Percentiles rank a stretch among this genome's conserved stretches.
Evolutionary conservation across 2,797 vertebrate genomes (phyloP).

Genomic region (Podarcis siculus): DNA sequence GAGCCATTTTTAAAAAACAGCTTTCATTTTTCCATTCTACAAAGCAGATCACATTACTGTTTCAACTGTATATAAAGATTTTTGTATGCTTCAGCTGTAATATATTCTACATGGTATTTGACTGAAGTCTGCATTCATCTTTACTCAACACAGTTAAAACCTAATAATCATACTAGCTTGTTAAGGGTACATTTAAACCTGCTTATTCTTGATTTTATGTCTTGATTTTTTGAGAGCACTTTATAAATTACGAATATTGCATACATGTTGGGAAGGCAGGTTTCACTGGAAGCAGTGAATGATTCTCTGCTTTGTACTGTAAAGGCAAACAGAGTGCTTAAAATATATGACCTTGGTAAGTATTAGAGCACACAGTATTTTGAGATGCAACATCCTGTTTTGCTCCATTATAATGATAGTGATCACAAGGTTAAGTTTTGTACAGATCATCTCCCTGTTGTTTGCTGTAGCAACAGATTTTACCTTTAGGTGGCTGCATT

Average conservation of each 20-base stretch:
- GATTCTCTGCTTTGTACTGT: background rate
- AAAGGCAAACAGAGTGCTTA: background rate
- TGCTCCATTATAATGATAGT: background rate
- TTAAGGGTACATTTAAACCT: background rate
- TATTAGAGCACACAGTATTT: background rate
- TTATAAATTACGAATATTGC: background rate
- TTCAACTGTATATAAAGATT: constrained; percentile 24
- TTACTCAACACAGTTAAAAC: background rate
- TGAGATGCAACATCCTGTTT: background rate
- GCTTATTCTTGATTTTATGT: background rate
- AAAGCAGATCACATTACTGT: constrained; percentile 16
- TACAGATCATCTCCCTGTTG: background rate
- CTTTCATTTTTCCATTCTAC: constrained; percentile 11
- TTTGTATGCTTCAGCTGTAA: background rate
- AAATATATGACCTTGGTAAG: background rate
- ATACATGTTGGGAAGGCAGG: background rate
- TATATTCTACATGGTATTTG: constrained; percentile 1
- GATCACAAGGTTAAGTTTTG: background rate
- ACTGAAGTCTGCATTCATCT: background rate
- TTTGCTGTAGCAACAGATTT: background rate
- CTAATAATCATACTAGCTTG: background rate
- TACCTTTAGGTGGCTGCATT: background rate
- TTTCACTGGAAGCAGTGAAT: background rate
- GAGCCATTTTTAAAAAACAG: background rate
- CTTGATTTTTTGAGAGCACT: background rate